These are phyloP conservation scores for Lepidurus couesii DNA, from an alignment of 1,140 invertebrate genomes.

Conservation along the genomic window DNA sequence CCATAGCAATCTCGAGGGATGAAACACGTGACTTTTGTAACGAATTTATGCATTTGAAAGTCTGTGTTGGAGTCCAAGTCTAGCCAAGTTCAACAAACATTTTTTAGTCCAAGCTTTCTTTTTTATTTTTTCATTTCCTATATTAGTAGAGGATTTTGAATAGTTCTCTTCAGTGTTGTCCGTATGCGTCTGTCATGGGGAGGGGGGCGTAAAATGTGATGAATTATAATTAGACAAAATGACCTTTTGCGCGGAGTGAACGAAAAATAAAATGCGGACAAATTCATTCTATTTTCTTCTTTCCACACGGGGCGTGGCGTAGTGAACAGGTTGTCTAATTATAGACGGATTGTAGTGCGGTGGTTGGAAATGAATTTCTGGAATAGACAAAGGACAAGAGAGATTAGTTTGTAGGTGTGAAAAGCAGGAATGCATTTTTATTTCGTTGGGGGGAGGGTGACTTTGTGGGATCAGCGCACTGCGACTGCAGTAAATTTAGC, in stretches of 20 bases:
- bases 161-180: too few species aligned
- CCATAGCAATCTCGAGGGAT: neutral
- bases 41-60: neutral
- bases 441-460: too few species aligned
- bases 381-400: neutral
- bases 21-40: neutral
- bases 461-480: too few species aligned
- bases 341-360: slow-evolving; percentile 4
- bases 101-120: neutral
- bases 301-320: neutral
- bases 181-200: neutral
- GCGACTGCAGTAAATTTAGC: too few species aligned
- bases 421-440: too few species aligned
- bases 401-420: too few species aligned
- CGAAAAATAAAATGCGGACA: neutral
- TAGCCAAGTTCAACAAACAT: slow-evolving; percentile 9
- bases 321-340: slow-evolving; percentile 4
- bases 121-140: too few species aligned
- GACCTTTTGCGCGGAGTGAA: neutral
- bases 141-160: too few species aligned
- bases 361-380: neutral
- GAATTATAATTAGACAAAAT: slow-evolving; percentile 11
- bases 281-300: neutral
- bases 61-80: neutral
- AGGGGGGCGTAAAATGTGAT: neutral